Conservation (phyloP, 2,113 vertebrate genomes). For the Lontra canadensis region DNA sequence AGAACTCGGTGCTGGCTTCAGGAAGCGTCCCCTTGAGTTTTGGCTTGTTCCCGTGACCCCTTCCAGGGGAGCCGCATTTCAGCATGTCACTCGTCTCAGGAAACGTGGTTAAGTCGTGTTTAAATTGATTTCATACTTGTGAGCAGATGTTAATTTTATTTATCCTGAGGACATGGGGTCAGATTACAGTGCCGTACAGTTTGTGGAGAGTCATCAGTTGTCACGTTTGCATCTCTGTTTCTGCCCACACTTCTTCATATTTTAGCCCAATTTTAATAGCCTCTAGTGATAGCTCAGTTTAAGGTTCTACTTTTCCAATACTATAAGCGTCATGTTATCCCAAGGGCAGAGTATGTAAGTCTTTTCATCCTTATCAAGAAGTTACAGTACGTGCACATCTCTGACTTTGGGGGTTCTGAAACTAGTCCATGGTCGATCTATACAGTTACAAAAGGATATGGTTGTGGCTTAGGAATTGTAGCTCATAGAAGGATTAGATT, state of each 20-base stretch:
- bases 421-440: conserved; percentile 43
- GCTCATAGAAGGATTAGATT: conserved; percentile 81
- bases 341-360: conserved; percentile 12
- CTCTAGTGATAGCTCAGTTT: background rate
- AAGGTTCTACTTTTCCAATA: conserved; percentile 30
- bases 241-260: background rate
- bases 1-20: background rate
- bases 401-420: conserved; percentile 58
- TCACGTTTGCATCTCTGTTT: conserved; percentile 17
- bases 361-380: conserved; percentile 8
- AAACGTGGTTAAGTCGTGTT: background rate
- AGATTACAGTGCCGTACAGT: background rate
- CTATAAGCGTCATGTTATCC: background rate
- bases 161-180: background rate
- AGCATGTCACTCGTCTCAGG: background rate
- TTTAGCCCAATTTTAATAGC: conserved; percentile 28
- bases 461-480: conserved; percentile 77
- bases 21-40: background rate
- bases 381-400: background rate
- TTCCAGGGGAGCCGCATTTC: background rate
- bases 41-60: background rate
- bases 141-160: conserved; percentile 13
- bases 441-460: conserved; percentile 63
- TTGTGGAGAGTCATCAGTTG: background rate
- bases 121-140: background rate